phyloP scores from a whole-genome alignment of 2,888 invertebrate genomes.

The Melanotus villosus region DNA sequence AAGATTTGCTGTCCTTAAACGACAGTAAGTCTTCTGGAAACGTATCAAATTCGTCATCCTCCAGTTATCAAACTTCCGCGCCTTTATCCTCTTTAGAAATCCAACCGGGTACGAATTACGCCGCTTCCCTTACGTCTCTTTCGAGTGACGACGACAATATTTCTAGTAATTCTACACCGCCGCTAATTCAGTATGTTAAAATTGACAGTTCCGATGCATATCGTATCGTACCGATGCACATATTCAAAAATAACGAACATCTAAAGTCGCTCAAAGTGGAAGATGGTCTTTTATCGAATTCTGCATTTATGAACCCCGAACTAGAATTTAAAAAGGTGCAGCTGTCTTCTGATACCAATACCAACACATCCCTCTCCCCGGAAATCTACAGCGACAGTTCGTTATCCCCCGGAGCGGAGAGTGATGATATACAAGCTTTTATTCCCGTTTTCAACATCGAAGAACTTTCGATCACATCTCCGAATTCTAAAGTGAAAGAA shows the following conservation, averaged over 20 bases:
- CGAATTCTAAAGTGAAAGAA: slow-evolving; percentile 25
- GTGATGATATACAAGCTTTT: slow-evolving; percentile 54
- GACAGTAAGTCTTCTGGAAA: slow-evolving; percentile 59
- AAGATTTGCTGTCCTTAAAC: slow-evolving; percentile 80
- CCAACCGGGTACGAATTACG: slow-evolving; percentile 54
- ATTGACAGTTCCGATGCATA: slow-evolving; percentile 75
- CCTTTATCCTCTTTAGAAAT: slow-evolving; percentile 70
- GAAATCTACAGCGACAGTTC: slow-evolving; percentile 66
- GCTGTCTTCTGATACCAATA: slow-evolving; percentile 67
- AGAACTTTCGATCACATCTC: slow-evolving; percentile 24
- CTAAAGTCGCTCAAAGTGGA: slow-evolving; percentile 61
- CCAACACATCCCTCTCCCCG: slow-evolving; percentile 62
- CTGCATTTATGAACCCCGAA: slow-evolving; percentile 67
- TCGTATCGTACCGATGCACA: slow-evolving; percentile 74
- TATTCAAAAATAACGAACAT: slow-evolving; percentile 77
- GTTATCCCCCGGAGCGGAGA: slow-evolving; percentile 64
- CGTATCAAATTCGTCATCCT: slow-evolving; percentile 32
- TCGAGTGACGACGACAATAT: slow-evolving; percentile 70
- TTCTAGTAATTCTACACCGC: slow-evolving; percentile 66
- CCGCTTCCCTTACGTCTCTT: slow-evolving; percentile 65
- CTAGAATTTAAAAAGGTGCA: slow-evolving; percentile 71
- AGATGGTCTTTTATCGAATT: slow-evolving; percentile 69
- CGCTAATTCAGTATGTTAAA: slow-evolving; percentile 74
- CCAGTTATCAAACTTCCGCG: slow-evolving; percentile 47
- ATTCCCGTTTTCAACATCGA: slow-evolving; percentile 57